Evolutionary conservation across 2,113 vertebrate species (phyloP), one percentile per base, ranked within the genome.

Genomic region (Pterocles gutturalis): DNA sequence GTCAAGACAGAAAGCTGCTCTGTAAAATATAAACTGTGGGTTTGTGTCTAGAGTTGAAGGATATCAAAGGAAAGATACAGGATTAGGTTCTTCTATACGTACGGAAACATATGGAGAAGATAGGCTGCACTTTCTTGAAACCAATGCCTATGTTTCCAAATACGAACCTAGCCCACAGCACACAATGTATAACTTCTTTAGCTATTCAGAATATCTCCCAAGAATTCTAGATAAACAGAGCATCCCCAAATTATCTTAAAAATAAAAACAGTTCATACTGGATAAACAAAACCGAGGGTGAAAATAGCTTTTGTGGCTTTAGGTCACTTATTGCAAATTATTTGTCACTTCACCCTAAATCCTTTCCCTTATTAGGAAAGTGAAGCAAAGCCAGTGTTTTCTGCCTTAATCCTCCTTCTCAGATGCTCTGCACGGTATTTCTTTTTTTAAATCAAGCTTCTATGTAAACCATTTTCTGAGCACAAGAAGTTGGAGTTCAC

Each of bases 361-460:
- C 55, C 67, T 94, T 80, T 97, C 61, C 53, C 89, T 94, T 86
- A 97, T 87, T 94, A 87, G 28, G 91, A 83, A 96, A 88, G 85
- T 89, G 95, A 97, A 97, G 36, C 34, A 91, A 95, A 97, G 38
- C 49, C 60, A 66, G 66, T 75, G 75, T 96, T 97, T 97, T 97
- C 80, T 90, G 34, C 87, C 77, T 75, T 95, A 95, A 96, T 94
- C 65, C 73, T 90, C 70, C 80, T 96, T 91, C 64, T 93, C 72
- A 90, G 83, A 95, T 94, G 82, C 77, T 94, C 80, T 89, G 87
- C 78, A 90, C 91, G 96, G 53, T 57, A 65, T 34, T 17, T 69
- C 43, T 57, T 71, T 65, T 80, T 91, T 72, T 65, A 58, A 49
- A 78, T 55, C 29, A 91, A 87, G 77, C 73, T 58, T 45, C 15